Evolutionary conservation across 2,888 invertebrate genomes (phyloP), one percentile per base, ranked within the genome.

Genomic region (Nymphalis c-album): DNA sequence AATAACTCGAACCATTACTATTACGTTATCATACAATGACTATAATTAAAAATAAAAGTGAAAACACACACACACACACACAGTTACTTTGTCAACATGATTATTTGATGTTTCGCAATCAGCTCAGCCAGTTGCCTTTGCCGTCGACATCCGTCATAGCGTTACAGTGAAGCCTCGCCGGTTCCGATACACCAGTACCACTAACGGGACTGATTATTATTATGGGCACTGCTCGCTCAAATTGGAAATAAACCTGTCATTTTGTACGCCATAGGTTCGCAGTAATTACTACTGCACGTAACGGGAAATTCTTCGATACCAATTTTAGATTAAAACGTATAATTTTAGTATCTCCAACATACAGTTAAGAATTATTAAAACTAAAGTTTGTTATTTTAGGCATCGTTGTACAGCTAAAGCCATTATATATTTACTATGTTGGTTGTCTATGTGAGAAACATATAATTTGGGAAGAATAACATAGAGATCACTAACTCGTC

Each of bases 221-320:
- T 68, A 64, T 46, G 57, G 64, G 45, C 64, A 51, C 35, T 31
- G 60, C 53, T 17, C 58, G 65, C 61, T 61, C 64, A 61, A 61
- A 61, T 64, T 61, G 68, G 60, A 61, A 61, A 61, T 64, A 64
- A 67, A 64, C 60, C 64, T 64, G 68, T 60, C 60, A 46, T 60
- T 64, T 63, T 47, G 60, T 31, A 55, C 47, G 18, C 18, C 46
- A 31, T 40, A 59, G 63, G 20, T 58, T 10, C 16, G 31, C 57
- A 22, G 53, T 48, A 47, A 60, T 65, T 47, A 55, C 55, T 65
- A 60, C 47, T 31, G 64, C 47, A 31, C 17, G 35, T 66, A 66
- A 48, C 66, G 66, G 66, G 60, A 61, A 45, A 18, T 16, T 10
- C 7, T 20, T 31, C 47, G 66, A 61, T 61, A 46, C 60, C 55